phyloP scores from a whole-genome alignment of 2,888 invertebrate species.

The Hemithea aestivaria region DNA sequence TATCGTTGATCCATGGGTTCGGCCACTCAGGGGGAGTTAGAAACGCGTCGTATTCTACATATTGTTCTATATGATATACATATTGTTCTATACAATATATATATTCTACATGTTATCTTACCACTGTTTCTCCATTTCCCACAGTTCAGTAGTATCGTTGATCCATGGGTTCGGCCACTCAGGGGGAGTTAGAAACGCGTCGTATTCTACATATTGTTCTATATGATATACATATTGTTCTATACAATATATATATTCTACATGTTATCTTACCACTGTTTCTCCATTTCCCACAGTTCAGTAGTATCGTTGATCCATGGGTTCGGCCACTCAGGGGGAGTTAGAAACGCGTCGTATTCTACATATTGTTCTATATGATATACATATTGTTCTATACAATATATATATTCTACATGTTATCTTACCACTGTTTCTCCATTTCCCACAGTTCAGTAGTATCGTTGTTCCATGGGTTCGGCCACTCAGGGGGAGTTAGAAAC shows the following conservation, averaged over 20 bases:
- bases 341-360: conserved; percentile 97
- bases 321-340: conserved; percentile 95
- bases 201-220: conserved; percentile 96
- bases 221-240: too few species aligned
- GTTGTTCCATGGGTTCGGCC: conserved; percentile 97
- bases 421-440: conserved; percentile 91
- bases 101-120: conserved; percentile 54
- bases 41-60: conserved; percentile 97
- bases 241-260: too few species aligned
- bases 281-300: conserved; percentile 99
- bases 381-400: too few species aligned
- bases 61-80: too few species aligned
- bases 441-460: conserved; percentile 99
- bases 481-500: conserved; percentile 94
- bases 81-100: too few species aligned
- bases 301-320: conserved; percentile 98
- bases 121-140: conserved; percentile 97
- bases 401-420: too few species aligned
- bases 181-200: conserved; percentile 94
- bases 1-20: conserved; percentile 98
- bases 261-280: conserved; percentile 87
- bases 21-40: conserved; percentile 94
- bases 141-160: conserved; percentile 95
- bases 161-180: conserved; percentile 99
- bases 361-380: too few species aligned